Conservation (phyloP, 2,797 vertebrate genomes). For the Parauchenoglanis punctatus region DNA sequence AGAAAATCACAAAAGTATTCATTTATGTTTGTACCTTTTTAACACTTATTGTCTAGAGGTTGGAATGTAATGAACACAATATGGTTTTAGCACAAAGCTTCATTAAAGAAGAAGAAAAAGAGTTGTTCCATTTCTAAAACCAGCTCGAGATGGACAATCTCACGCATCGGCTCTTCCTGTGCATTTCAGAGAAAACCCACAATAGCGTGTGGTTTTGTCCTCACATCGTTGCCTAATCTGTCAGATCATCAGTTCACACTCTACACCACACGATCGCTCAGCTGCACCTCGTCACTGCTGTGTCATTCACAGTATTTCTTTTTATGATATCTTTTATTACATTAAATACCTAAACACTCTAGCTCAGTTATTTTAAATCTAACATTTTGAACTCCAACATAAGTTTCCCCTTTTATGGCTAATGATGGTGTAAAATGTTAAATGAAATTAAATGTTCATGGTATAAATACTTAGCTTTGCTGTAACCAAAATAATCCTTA, state of each 20-base stretch:
- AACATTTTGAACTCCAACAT: neutral
- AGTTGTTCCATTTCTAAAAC: neutral
- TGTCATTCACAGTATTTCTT: neutral
- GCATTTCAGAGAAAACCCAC: neutral
- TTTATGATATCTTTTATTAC: neutral
- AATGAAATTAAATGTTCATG: neutral
- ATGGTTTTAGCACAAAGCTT: neutral
- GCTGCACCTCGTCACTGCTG: neutral
- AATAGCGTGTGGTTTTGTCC: neutral
- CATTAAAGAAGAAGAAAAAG: neutral
- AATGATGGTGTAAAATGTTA: neutral
- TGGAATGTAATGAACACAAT: neutral
- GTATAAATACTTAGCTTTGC: neutral
- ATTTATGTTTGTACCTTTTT: neutral
- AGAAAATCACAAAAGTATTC: neutral
- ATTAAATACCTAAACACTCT: neutral
- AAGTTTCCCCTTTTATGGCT: neutral
- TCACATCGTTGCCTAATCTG: neutral
- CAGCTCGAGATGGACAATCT: neutral
- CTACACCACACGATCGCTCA: neutral
- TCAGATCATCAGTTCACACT: neutral
- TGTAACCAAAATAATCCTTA: neutral
- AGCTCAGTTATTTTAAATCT: neutral
- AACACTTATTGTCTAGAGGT: neutral
- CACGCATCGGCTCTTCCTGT: neutral